These are phyloP conservation scores for Anarrhichthys ocellatus DNA, from an alignment of 2,113 vertebrate species.

Conservation along the genomic window DNA sequence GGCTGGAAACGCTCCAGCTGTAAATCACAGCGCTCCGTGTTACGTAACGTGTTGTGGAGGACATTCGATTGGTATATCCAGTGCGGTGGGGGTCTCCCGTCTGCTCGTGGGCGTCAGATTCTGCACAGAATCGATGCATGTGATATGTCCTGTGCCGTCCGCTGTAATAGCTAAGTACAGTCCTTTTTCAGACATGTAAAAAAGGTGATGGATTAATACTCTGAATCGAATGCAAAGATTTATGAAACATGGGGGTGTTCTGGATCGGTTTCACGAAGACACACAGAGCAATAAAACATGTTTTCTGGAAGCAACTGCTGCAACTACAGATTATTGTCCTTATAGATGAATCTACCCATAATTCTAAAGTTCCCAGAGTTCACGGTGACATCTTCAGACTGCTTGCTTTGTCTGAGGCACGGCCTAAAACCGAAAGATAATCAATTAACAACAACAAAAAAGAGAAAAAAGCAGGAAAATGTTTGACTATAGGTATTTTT, in stretches of 20 bases:
- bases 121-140: conserved; percentile 64
- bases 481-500: neutral
- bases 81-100: conserved; percentile 44
- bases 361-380: neutral
- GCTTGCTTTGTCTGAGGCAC: neutral
- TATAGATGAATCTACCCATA: neutral
- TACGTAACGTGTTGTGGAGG: conserved; percentile 62
- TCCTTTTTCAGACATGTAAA: conserved; percentile 19
- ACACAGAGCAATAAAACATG: neutral
- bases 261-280: neutral
- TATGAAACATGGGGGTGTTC: neutral
- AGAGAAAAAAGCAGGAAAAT: neutral
- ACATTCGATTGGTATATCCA: conserved; percentile 52
- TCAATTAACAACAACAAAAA: neutral
- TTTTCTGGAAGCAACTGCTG: neutral
- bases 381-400: neutral
- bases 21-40: conserved; percentile 46
- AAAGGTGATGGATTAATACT: neutral
- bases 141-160: conserved; percentile 55
- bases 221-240: neutral
- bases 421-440: neutral
- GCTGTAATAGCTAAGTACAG: neutral
- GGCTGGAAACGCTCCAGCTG: conserved; percentile 29
- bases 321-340: neutral
- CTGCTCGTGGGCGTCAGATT: conserved; percentile 72